Percentiles rank a stretch among this genome's conserved stretches.
These are phyloP conservation scores for Rhinoptilus africanus DNA, from an alignment of 2,113 vertebrate species.

Conservation along the genomic window DNA sequence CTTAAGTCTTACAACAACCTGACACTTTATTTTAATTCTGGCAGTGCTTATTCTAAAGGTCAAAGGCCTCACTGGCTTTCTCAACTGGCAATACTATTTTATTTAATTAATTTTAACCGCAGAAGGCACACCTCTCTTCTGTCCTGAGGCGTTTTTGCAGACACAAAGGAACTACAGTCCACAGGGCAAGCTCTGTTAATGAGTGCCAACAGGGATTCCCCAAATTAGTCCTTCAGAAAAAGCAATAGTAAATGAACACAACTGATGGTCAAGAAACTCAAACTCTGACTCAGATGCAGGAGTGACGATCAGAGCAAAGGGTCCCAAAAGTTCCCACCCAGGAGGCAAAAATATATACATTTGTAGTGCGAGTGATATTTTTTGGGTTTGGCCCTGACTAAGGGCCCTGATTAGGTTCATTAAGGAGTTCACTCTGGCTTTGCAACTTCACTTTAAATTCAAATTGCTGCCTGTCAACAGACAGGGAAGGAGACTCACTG, in stretches of 20 bases:
- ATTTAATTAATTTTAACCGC: slow-evolving; percentile 8
- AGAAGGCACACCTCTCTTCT: neutral
- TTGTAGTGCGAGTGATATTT: neutral
- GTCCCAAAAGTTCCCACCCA: neutral
- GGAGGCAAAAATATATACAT: neutral
- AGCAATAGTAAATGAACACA: neutral
- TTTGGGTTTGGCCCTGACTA: neutral
- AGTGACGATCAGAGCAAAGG: neutral
- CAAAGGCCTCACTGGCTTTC: slow-evolving; percentile 8
- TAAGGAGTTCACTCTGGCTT: neutral
- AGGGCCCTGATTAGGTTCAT: neutral
- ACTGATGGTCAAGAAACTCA: neutral
- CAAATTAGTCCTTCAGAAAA: neutral
- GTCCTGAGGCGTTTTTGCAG: neutral
- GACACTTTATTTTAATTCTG: slow-evolving; percentile 30
- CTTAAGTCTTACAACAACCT: slow-evolving; percentile 23
- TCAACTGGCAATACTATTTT: neutral
- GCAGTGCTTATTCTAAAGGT: neutral
- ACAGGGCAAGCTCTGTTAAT: neutral
- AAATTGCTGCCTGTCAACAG: neutral
- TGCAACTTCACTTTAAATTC: neutral
- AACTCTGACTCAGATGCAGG: neutral
- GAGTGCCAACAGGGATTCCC: neutral
- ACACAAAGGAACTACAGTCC: neutral
- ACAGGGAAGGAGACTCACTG: neutral